Base-by-base conservation (phyloP, 1,140 invertebrate genomes). In the Himalopsyche phryganea region DNA sequence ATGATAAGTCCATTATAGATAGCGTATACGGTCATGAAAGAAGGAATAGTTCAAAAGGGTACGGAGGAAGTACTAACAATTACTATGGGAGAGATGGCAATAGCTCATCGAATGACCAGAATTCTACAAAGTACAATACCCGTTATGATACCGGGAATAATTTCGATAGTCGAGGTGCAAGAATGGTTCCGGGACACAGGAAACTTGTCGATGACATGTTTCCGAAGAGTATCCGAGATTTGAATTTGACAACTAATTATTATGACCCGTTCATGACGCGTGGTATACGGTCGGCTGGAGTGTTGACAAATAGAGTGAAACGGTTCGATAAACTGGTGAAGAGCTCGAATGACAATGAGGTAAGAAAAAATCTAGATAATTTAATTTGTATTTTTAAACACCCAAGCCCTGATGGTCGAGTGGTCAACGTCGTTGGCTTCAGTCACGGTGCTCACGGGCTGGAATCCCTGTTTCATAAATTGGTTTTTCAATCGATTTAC, bases 231-330 rank as follows among this genome's bases (percentile, higher is more conserved):
- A 36, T 49, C 1, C 48, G 19, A 36, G 55, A 58, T 23, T 18
- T 53, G n/a, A 57, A 58, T 38, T 33, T 11, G 4, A 53, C 50
- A 6, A 45, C 41, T 0, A 47, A 61, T 40, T 49, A 40, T 23
- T 61, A 56, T 32, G 48, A 61, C 28, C 44, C 44, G n/a, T 62
- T 45, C 17, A 53, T 58, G 50, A 53, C 60, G 5, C 40, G 55
- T 18, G 45, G 52, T 14, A 55, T 54, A 10, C 23, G 58, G 13
- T 60, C 50, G 6, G 23, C 28, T 5, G 7, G 13, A 32, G 32
- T 5, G 5, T 15, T 14, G 1, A 32, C 28, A 7, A 11, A 15
- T 3, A 56, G 57, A 28, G 23, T 35, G 10, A 60, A 55, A 18
- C 50, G 61, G 15, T 40, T 50, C 18, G 44, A 42, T 32, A 41